A percentile compares a stretch with the other conserved stretches of the same genome.
These are phyloP conservation scores for Tethea ocularis DNA, from an alignment of 2,888 invertebrate species.

Conservation along the genomic window DNA sequence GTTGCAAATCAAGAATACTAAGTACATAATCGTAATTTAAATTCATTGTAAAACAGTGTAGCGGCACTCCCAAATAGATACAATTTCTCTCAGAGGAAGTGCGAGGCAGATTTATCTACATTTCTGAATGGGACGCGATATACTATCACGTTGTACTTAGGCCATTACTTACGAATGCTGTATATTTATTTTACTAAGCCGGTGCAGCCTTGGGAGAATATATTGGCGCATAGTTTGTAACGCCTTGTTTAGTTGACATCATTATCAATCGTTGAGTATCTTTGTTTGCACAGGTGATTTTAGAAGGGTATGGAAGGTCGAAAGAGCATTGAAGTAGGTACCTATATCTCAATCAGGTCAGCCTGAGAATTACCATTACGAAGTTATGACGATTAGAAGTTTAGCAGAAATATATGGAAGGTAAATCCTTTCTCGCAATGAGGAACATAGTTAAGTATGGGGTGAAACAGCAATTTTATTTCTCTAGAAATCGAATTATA, in stretches of 20 bases:
- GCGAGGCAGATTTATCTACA: conserved; percentile 1
- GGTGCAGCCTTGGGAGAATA: conserved; percentile 3
- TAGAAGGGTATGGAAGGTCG: no score
- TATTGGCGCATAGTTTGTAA: not conserved
- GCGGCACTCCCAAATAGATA: conserved; percentile 4
- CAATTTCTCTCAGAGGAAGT: conserved; percentile 3
- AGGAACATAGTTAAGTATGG: no score
- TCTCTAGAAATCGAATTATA: no score
- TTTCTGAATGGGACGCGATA: conserved; percentile 5
- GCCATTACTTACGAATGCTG: not conserved
- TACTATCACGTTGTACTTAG: not conserved
- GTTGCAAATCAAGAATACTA: not conserved
- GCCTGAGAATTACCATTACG: no score
- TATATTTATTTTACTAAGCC: not conserved
- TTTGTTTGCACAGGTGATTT: no score
- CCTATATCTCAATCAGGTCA: no score
- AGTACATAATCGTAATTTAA: not conserved
- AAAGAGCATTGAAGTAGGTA: no score
- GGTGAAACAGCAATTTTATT: no score
- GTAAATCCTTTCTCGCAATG: no score
- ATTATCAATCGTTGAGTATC: not conserved
- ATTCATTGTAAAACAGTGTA: not conserved
- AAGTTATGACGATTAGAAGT: no score
- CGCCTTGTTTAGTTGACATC: not conserved
- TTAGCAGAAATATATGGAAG: no score